Evolutionary conservation across 2,113 vertebrate genomes (phyloP).

Genomic region (Gallinago paraguaiae): DNA sequence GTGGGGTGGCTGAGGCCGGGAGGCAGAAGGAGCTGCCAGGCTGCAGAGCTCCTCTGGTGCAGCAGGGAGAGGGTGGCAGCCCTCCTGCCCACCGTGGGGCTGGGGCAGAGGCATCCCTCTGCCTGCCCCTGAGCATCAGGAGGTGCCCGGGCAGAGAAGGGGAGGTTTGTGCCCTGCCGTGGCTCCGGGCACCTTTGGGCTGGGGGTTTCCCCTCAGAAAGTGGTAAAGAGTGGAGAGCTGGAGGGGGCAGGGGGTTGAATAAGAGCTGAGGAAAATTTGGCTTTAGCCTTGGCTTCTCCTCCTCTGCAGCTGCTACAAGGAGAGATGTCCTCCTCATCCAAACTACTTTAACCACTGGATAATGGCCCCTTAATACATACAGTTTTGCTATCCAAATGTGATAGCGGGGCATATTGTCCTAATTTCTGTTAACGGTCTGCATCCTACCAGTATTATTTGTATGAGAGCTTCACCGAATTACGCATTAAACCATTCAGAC

Average conservation of each 20-base stretch:
- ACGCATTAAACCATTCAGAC: neutral
- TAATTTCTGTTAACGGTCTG: slow-evolving; percentile 60
- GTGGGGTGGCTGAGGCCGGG: neutral
- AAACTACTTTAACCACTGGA: neutral
- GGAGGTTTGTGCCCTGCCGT: accelerated
- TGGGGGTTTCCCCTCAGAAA: accelerated
- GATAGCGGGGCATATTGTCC: slow-evolving; percentile 55
- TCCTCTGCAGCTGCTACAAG: neutral
- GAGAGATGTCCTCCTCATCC: neutral
- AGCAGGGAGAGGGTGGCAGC: neutral
- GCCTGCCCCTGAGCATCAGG: neutral
- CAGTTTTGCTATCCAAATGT: neutral
- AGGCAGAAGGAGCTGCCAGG: neutral
- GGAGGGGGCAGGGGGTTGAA: accelerated
- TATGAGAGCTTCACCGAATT: slow-evolving; percentile 56
- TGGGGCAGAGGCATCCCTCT: neutral
- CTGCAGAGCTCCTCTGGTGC: neutral
- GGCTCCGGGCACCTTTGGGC: accelerated
- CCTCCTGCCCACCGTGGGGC: accelerated
- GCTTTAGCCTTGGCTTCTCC: neutral
- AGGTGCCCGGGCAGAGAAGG: neutral
- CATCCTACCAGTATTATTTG: slow-evolving; percentile 70
- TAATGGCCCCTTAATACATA: neutral
- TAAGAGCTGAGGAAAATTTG: neutral
- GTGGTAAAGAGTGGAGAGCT: neutral